A percentile compares a stretch with the other conserved stretches of the same genome.
These are phyloP conservation scores for Nannospalax galili DNA, from an alignment of 2,113 vertebrate genomes.

Conservation along the genomic window DNA sequence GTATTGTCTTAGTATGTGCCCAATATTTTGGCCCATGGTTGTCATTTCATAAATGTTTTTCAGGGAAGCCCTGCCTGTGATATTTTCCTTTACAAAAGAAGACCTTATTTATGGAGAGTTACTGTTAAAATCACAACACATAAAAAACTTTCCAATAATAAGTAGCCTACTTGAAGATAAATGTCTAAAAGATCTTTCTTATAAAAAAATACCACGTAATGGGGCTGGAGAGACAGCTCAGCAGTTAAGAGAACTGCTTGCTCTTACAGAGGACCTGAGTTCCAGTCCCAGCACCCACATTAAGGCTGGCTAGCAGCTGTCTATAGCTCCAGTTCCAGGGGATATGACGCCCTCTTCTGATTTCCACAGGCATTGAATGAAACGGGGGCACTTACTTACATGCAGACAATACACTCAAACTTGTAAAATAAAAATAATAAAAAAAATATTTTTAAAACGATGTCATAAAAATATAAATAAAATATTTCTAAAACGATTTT, in stretches of 20 bases:
- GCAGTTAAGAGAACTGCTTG: too few relatives aligned
- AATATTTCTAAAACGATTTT: background rate
- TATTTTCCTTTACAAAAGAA: slow-evolving; percentile 55
- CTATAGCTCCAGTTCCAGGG: too few relatives aligned
- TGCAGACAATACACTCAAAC: too few relatives aligned
- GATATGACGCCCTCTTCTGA: too few relatives aligned
- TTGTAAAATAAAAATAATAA: too few relatives aligned
- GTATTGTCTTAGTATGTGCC: background rate
- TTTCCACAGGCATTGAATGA: too few relatives aligned
- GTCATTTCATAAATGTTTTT: slow-evolving; percentile 29
- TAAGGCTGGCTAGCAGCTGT: too few relatives aligned
- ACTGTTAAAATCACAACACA: slow-evolving; percentile 30
- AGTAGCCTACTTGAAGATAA: slow-evolving; percentile 41
- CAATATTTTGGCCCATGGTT: background rate
- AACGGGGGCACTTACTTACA: too few relatives aligned
- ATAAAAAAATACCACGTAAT: slow-evolving; percentile 26
- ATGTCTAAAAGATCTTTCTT: slow-evolving; percentile 51
- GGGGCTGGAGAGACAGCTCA: too few relatives aligned
- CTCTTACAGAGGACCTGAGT: too few relatives aligned
- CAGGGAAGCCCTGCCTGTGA: background rate
- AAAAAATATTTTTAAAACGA: background rate
- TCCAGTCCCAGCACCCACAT: too few relatives aligned
- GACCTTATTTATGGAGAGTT: background rate
- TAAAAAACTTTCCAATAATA: slow-evolving; percentile 8
- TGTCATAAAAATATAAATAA: background rate